Base-by-base conservation (phyloP, 2,797 vertebrate genomes). In the Ataeniobius toweri region DNA sequence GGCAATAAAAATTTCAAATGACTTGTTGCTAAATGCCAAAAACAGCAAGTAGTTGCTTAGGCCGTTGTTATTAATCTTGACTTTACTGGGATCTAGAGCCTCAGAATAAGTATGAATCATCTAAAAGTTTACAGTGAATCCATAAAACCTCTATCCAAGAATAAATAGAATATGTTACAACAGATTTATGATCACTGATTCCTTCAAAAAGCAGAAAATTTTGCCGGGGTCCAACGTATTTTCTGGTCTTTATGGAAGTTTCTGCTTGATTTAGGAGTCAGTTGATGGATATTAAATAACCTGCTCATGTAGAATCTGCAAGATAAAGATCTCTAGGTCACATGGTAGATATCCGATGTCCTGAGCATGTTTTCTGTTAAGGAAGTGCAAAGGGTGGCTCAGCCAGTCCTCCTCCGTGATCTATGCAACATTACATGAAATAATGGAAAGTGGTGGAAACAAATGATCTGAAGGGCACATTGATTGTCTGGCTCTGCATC, bases 321-420 rank as follows among this genome's bases (percentile, higher is more conserved):
- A 88, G 91, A 94, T 92, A 91, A 93, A 91, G 86, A 94, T 94
- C 93, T 92, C 78, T 73, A 83, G 87, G 85, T 89, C 91, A 90
- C 55, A 84, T 85, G 88, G 88, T 80, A 73, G 86, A 91, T 91
- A 92, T 91, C 91, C 72, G 36, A 75, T 86, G 83, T 87, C 91
- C 85, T 88, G 81, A 89, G 91, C 80, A 74, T 94, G 92, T 92
- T 93, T 91, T 89, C 86, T 83, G 84, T 83, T 81, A 91, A 65
- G 41, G 78, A 92, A 86, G 71, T 71, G 69, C 82, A 82, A 83
- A 80, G 5, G 28, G 55, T 70, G 61, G 50, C 55, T 90, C 50
- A 86, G 83, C 85, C 87, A 89, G 88, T 77, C 86, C 74, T 78
- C 85, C 79, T 77, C 79, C 58, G 84, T 90, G 92, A 93, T 94